Conservation (phyloP, 2,113 vertebrate species). For the Menura novaehollandiae region DNA sequence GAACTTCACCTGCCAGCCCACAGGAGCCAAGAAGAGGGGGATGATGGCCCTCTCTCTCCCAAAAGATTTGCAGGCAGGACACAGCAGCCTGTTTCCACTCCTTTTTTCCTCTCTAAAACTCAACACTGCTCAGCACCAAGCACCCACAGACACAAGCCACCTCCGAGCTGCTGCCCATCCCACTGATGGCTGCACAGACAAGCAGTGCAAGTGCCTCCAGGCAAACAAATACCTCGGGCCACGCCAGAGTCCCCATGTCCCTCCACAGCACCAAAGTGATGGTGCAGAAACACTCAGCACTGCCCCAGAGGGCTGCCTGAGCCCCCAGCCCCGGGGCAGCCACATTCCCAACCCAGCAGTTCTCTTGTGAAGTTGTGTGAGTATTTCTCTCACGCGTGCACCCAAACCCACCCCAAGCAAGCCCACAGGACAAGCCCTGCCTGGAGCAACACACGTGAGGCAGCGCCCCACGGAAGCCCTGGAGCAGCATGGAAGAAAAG, state of each 20-base stretch:
- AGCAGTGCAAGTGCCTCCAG: background rate
- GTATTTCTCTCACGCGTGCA: background rate
- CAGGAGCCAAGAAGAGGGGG: background rate
- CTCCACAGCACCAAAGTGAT: rapidly evolving
- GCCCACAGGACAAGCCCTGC: background rate
- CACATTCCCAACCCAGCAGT: background rate
- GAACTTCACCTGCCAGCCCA: background rate
- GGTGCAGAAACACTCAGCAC: background rate
- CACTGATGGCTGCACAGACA: background rate
- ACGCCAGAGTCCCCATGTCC: background rate
- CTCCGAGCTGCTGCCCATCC: rapidly evolving
- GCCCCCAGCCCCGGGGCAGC: background rate
- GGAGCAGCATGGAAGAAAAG: background rate
- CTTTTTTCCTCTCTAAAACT: background rate
- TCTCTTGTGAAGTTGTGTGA: background rate
- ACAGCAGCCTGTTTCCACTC: background rate
- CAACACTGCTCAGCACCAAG: background rate
- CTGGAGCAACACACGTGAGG: background rate
- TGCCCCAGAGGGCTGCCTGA: background rate
- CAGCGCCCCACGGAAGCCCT: background rate
- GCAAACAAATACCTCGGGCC: background rate
- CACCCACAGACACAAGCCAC: background rate
- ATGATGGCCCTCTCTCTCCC: background rate
- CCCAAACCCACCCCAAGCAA: background rate
- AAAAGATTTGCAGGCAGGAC: background rate